Evolutionary conservation across 2,888 invertebrate species (phyloP).

Genomic region (Microctonus hyperodae): DNA sequence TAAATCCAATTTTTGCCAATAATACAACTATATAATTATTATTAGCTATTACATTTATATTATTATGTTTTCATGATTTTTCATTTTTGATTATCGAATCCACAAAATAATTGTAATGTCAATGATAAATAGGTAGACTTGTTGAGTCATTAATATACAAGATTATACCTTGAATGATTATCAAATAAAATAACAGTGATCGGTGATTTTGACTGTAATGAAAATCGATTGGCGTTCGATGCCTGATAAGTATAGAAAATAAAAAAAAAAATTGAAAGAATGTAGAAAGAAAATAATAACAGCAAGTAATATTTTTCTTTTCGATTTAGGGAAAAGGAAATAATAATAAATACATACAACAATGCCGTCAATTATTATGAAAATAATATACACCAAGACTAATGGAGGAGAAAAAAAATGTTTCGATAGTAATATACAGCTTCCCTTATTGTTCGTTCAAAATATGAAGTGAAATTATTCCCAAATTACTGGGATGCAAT

Average conservation of each 20-base stretch:
- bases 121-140: constrained; percentile 45
- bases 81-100: constrained; percentile 37
- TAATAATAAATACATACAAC: constrained; percentile 41
- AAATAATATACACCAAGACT: constrained; percentile 34
- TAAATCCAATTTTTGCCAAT: constrained; percentile 41
- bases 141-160: constrained; percentile 52
- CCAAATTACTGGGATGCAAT: not conserved
- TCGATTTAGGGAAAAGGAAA: constrained; percentile 1
- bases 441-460: not conserved
- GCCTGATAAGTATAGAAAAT: not conserved
- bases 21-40: constrained; percentile 42
- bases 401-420: not conserved
- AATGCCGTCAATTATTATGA: constrained; percentile 56
- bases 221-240: constrained; percentile 12
- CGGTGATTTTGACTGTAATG: constrained; percentile 2
- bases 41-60: constrained; percentile 43
- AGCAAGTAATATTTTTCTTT: constrained; percentile 8
- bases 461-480: not conserved
- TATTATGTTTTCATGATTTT: constrained; percentile 45
- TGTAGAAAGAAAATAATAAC: not conserved
- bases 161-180: constrained; percentile 41
- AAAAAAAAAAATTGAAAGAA: constrained; percentile 17
- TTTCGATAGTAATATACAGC: not conserved
- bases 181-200: not conserved
- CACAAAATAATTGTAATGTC: constrained; percentile 42